phyloP scores from a whole-genome alignment of 2,888 invertebrate genomes.

The Pollenia angustigena region DNA sequence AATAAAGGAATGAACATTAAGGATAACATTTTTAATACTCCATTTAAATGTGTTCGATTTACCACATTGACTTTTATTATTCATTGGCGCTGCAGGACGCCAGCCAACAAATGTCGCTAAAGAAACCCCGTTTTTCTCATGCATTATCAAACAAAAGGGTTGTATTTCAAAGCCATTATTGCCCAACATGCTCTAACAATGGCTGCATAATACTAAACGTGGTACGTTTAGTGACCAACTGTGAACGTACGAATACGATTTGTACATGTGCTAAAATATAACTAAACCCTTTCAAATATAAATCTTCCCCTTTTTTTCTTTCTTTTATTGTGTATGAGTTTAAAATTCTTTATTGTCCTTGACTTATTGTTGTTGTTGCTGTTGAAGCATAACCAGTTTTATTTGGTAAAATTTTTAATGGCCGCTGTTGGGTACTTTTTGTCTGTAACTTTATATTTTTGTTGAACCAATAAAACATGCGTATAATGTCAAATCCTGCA shows the following conservation, averaged over 20 bases:
- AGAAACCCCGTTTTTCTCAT: constrained; percentile 8
- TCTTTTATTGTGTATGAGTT: constrained; percentile 66
- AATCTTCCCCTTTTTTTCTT: constrained; percentile 21
- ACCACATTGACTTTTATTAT: constrained; percentile 69
- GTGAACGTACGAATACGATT: constrained; percentile 17
- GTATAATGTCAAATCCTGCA: constrained; percentile 52
- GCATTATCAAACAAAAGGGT: constrained; percentile 56
- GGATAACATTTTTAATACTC: constrained; percentile 43
- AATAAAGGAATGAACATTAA: constrained; percentile 6
- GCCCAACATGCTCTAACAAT: constrained; percentile 37
- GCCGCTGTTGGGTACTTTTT: constrained; percentile 59
- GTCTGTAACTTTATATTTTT: constrained; percentile 8
- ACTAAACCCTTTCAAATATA: constrained; percentile 51
- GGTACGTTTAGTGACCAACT: constrained; percentile 34
- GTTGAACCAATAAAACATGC: constrained; percentile 64
- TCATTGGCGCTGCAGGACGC: constrained; percentile 54
- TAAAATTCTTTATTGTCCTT: constrained; percentile 75
- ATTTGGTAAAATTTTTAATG: constrained; percentile 69
- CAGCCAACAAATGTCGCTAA: constrained; percentile 35
- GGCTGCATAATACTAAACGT: constrained; percentile 3
- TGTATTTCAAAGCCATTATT: constrained; percentile 62
- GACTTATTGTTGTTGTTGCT: constrained; percentile 28
- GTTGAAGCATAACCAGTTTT: constrained; percentile 66
- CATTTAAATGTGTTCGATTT: constrained; percentile 56
- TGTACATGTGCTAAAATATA: constrained; percentile 49